Evolutionary conservation across 2,113 vertebrate species (phyloP).

Genomic region (Zeus faber): DNA sequence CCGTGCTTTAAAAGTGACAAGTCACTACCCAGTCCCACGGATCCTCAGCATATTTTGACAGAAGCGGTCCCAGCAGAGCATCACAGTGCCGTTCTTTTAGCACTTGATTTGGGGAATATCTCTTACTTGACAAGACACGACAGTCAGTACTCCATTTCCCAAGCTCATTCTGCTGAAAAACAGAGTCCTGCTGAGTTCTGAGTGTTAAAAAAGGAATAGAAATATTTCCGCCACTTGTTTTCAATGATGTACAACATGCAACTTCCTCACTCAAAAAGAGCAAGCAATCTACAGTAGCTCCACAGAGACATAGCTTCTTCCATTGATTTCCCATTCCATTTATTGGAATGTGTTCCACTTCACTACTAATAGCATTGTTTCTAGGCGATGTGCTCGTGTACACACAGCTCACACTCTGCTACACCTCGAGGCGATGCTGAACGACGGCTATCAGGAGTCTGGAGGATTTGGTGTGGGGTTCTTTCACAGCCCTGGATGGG

Average conservation of each 20-base stretch:
- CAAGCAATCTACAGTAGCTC: no score
- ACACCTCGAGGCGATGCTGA: neutral
- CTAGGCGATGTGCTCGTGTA: neutral
- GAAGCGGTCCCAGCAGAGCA: neutral
- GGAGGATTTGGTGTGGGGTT: neutral
- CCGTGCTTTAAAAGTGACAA: neutral
- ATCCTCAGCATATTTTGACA: conserved; percentile 13
- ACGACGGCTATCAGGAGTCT: neutral
- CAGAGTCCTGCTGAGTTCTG: no score
- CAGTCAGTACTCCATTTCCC: neutral
- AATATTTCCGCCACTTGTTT: neutral
- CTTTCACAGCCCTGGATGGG: no score
- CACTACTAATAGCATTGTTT: neutral
- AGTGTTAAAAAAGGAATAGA: neutral
- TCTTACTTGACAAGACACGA: conserved; percentile 3
- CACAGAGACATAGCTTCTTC: no score
- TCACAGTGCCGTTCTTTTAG: conserved; percentile 7
- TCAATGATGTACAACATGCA: neutral
- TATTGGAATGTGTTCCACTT: no score
- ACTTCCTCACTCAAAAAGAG: no score
- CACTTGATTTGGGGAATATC: conserved; percentile 7
- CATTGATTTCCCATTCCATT: no score
- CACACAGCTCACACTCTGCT: no score
- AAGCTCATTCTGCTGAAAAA: neutral
- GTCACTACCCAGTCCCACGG: neutral